Percentiles rank a stretch among this genome's conserved stretches.
Conservation (phyloP, 2,888 invertebrate species). For the Cantharis nigra region DNA sequence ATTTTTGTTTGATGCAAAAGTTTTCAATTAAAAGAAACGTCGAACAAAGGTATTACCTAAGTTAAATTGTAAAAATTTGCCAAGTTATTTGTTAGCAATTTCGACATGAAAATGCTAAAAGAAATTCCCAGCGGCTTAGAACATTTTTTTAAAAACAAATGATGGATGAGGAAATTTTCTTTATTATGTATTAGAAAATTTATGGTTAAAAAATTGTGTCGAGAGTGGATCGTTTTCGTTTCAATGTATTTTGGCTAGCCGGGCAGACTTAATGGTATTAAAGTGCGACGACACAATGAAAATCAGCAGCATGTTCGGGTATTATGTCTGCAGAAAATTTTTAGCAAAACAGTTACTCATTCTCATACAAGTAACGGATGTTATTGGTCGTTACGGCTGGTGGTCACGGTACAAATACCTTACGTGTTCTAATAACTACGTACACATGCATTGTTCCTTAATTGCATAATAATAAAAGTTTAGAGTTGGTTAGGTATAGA, state of each 20-base stretch:
- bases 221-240: background rate
- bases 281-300: background rate
- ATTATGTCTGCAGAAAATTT: background rate
- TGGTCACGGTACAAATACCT: background rate
- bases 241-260: background rate
- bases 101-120: background rate
- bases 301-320: background rate
- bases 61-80: background rate
- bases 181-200: background rate
- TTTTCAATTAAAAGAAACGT: background rate
- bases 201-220: background rate
- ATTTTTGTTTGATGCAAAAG: background rate
- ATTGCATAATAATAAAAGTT: background rate
- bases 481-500: background rate
- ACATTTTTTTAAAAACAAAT: background rate
- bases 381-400: background rate
- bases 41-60: background rate
- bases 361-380: background rate
- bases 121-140: background rate
- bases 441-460: background rate
- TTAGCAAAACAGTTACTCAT: background rate
- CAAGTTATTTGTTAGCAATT: background rate
- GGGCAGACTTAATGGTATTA: background rate
- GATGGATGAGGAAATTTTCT: background rate
- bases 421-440: background rate